These are phyloP conservation scores for Macrostomum lignano DNA, from an alignment of 1,140 invertebrate genomes.

Conservation along the genomic window DNA sequence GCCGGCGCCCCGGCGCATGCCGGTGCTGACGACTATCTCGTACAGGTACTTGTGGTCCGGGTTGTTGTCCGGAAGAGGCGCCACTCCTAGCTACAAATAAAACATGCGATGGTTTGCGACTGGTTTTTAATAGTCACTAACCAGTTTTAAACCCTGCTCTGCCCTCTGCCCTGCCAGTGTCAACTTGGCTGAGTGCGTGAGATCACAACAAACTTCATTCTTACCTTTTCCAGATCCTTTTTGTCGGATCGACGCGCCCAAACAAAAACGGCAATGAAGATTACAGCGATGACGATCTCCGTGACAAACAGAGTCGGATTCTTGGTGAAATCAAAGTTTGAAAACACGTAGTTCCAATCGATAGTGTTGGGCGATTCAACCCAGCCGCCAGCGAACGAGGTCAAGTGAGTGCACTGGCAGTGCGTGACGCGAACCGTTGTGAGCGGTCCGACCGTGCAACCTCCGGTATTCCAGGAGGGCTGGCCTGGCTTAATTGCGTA, in stretches of 20 bases:
- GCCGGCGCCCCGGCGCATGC: slow-evolving; percentile 16
- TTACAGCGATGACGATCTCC: slow-evolving; percentile 25
- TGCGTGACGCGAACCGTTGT: slow-evolving; percentile 10
- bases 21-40: slow-evolving; percentile 31
- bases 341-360: slow-evolving; percentile 25
- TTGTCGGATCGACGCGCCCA: slow-evolving; percentile 12
- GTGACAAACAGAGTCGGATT: slow-evolving; percentile 33
- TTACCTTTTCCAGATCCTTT: slow-evolving; percentile 4
- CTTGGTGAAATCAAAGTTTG: slow-evolving; percentile 30
- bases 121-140: no score
- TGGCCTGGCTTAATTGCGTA: no score
- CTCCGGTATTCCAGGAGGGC: not conserved
- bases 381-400: slow-evolving; percentile 24
- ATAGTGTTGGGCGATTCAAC: slow-evolving; percentile 24
- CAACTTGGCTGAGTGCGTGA: no score
- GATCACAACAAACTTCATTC: no score
- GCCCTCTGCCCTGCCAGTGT: no score
- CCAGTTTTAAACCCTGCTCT: no score
- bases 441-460: slow-evolving; percentile 3
- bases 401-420: slow-evolving; percentile 22
- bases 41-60: slow-evolving; percentile 31
- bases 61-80: slow-evolving; percentile 31
- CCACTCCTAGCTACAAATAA: slow-evolving; percentile 23
- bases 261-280: slow-evolving; percentile 29
- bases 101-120: no score